A percentile compares a stretch with the other conserved stretches of the same genome.
phyloP scores from a whole-genome alignment of 2,113 vertebrate species.

The Natator depressus region DNA sequence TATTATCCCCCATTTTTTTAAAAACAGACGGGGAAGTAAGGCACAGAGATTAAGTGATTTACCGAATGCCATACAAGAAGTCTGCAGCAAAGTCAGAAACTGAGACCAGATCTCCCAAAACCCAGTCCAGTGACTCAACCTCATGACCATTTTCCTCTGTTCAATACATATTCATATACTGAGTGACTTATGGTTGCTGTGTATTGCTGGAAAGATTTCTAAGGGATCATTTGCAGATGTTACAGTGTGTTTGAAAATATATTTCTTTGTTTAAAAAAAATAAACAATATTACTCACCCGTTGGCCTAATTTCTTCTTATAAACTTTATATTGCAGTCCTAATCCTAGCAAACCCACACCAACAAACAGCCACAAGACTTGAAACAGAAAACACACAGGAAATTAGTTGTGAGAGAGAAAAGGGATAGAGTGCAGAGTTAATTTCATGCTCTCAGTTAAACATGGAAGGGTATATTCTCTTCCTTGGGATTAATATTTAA shows the following conservation, averaged over 20 bases:
- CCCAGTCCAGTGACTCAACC: too few relatives aligned
- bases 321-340: slow-evolving; percentile 74
- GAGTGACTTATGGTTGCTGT: background rate
- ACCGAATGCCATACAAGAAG: too few relatives aligned
- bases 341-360: slow-evolving; percentile 78
- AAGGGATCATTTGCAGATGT: accelerated
- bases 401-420: background rate
- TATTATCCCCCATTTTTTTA: too few relatives aligned
- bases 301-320: slow-evolving; percentile 73
- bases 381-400: slow-evolving; percentile 42
- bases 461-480: background rate
- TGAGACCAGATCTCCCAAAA: background rate
- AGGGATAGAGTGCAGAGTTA: background rate
- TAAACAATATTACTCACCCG: slow-evolving; percentile 65
- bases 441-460: background rate
- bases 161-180: background rate
- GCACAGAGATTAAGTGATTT: too few relatives aligned
- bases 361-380: slow-evolving; percentile 80
- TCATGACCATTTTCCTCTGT: background rate
- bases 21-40: too few relatives aligned
- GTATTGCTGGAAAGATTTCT: background rate
- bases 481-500: background rate
- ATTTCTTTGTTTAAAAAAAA: background rate
- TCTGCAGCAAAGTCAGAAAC: too few relatives aligned
- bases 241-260: background rate